phyloP scores from a whole-genome alignment of 2,113 vertebrate species.

The Electrona antarctica region DNA sequence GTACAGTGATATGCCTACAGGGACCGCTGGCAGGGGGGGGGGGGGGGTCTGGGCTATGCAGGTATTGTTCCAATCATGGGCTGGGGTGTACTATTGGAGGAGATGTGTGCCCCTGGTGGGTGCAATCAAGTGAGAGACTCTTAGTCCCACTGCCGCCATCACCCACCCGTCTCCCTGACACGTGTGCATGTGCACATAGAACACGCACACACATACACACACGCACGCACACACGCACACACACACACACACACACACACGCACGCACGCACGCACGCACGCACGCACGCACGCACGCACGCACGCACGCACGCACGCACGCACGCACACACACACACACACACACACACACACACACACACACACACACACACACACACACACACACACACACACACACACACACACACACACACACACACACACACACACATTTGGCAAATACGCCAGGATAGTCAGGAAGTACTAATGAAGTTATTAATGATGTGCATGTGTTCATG shows the following conservation, averaged over 20 bases:
- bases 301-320: no score
- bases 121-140: constrained; percentile 61
- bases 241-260: no score
- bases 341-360: constrained; percentile 2
- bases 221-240: no score
- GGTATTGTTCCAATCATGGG: constrained; percentile 66
- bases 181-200: no score
- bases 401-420: constrained; percentile 19
- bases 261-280: no score
- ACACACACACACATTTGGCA: constrained; percentile 47
- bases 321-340: not conserved
- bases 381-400: constrained; percentile 23
- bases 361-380: not conserved
- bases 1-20: constrained; percentile 57
- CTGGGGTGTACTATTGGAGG: constrained; percentile 56
- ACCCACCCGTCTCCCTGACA: no score
- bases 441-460: constrained; percentile 52
- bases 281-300: no score
- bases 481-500: constrained; percentile 72
- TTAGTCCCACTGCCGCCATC: not conserved
- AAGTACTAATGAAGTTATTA: constrained; percentile 74
- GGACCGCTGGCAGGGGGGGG: constrained; percentile 30
- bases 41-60: constrained; percentile 33
- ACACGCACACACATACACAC: no score
- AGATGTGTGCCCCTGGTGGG: constrained; percentile 60